These are phyloP conservation scores for Sycophila sp. DNA, from an alignment of 1,140 invertebrate species.

Conservation along the genomic window DNA sequence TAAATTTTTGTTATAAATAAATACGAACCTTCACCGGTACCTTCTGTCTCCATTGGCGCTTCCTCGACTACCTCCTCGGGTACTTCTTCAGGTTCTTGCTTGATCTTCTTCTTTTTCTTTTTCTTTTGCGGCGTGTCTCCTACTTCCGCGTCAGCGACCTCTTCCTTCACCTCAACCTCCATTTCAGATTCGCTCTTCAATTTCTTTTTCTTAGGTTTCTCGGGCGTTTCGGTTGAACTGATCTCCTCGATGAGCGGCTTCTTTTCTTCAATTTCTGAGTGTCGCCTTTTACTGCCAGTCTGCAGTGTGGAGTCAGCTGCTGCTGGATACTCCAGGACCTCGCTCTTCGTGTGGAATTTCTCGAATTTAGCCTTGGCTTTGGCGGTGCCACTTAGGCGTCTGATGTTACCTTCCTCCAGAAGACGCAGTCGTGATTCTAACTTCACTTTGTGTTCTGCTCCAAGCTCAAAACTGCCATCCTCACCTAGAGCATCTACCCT, in stretches of 20 bases:
- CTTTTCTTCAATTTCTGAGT: conserved; percentile 64
- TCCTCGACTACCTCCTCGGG: background rate
- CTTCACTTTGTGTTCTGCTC: conserved; percentile 87
- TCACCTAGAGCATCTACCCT: conserved; percentile 97
- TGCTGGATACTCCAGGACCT: conserved; percentile 72
- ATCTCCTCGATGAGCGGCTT: conserved; percentile 61
- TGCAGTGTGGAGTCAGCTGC: conserved; percentile 72
- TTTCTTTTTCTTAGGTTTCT: conserved; percentile 45
- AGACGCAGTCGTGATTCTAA: conserved; percentile 81
- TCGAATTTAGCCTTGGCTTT: conserved; percentile 89
- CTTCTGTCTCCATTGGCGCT: background rate
- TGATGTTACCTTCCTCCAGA: conserved; percentile 86
- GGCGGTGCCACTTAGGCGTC: conserved; percentile 85
- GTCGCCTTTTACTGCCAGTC: conserved; percentile 52
- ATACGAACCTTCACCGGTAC: background rate
- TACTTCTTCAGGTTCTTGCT: conserved; percentile 40
- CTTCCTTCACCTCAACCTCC: conserved; percentile 7
- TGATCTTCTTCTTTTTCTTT: conserved; percentile 50
- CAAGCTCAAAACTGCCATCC: conserved; percentile 81
- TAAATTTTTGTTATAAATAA: background rate
- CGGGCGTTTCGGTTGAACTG: conserved; percentile 44
- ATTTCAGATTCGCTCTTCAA: conserved; percentile 36
- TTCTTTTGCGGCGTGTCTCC: conserved; percentile 38
- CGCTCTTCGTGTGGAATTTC: conserved; percentile 88
- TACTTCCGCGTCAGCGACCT: background rate